Evolutionary conservation across 1,140 invertebrate species (phyloP).

Genomic region (Drosophila kohkoa): DNA sequence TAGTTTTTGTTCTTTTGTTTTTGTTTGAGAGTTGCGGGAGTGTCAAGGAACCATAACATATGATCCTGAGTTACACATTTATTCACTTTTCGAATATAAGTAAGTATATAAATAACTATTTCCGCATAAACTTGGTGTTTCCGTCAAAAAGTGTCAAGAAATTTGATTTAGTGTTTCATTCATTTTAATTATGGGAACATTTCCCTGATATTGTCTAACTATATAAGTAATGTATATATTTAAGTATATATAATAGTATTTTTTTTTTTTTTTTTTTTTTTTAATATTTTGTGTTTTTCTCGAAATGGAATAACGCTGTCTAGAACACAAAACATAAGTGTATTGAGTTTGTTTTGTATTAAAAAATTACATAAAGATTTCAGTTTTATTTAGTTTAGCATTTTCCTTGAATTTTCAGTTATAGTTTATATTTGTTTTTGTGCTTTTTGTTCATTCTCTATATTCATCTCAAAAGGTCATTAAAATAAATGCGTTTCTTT

Average conservation of each 20-base stretch:
- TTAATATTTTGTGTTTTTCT: not conserved
- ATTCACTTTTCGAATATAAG: constrained; percentile 23
- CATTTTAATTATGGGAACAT: constrained; percentile 62
- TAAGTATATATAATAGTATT: constrained; percentile 26
- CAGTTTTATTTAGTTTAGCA: constrained; percentile 29
- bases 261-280: constrained; percentile 11
- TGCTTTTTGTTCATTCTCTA: constrained; percentile 31
- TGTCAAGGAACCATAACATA: constrained; percentile 43
- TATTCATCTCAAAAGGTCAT: constrained; percentile 73
- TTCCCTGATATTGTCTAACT: constrained; percentile 83
- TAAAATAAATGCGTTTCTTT: constrained; percentile 82
- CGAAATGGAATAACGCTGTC: constrained; percentile 2
- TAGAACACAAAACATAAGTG: constrained; percentile 8
- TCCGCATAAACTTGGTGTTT: constrained; percentile 58
- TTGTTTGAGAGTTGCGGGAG: constrained; percentile 1
- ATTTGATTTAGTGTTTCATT: constrained; percentile 31
- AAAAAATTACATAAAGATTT: constrained; percentile 51
- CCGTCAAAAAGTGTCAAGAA: constrained; percentile 61
- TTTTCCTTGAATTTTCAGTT: constrained; percentile 40
- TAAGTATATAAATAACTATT: constrained; percentile 23
- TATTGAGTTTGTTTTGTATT: constrained; percentile 13
- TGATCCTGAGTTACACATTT: constrained; percentile 43
- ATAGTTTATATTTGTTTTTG: constrained; percentile 22
- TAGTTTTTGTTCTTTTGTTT: not conserved
- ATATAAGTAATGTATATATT: constrained; percentile 62